Conservation (phyloP, 2,113 vertebrate genomes). For the Greenwoodochromis staneri region DNA sequence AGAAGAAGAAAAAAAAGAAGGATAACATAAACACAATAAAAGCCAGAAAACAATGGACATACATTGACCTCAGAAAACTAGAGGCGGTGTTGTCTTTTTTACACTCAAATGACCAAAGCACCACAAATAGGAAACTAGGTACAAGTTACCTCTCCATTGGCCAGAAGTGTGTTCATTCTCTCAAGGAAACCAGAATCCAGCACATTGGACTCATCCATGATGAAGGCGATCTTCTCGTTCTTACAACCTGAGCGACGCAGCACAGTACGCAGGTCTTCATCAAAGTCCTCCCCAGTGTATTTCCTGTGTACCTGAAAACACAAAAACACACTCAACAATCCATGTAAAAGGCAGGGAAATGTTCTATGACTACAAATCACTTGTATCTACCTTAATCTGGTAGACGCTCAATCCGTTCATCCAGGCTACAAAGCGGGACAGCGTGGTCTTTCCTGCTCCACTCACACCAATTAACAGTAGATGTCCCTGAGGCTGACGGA, state of each 20-base stretch:
- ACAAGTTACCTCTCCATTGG: conserved; percentile 88
- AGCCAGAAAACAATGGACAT: neutral
- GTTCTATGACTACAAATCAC: neutral
- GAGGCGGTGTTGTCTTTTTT: neutral
- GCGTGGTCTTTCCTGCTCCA: conserved; percentile 94
- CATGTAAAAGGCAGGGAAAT: neutral
- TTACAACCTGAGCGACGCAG: conserved; percentile 95
- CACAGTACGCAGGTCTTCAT: conserved; percentile 95
- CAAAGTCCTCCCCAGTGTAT: conserved; percentile 97
- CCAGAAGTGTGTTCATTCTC: conserved; percentile 96
- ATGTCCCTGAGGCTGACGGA: conserved; percentile 97
- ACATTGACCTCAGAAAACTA: neutral
- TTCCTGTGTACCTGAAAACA: conserved; percentile 87
- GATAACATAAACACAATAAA: neutral
- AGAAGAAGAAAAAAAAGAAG: neutral
- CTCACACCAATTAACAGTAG: conserved; percentile 96
- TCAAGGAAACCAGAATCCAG: conserved; percentile 96
- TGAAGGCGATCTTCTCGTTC: conserved; percentile 98
- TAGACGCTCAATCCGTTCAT: conserved; percentile 98
- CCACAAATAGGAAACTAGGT: neutral
- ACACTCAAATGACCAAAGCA: neutral
- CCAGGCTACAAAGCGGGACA: conserved; percentile 98
- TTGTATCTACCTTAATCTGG: conserved; percentile 88
- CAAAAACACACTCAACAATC: neutral
- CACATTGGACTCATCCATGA: conserved; percentile 98